Base-by-base conservation (phyloP, 1,140 invertebrate genomes). In the Catajapyx aquilonaris region DNA sequence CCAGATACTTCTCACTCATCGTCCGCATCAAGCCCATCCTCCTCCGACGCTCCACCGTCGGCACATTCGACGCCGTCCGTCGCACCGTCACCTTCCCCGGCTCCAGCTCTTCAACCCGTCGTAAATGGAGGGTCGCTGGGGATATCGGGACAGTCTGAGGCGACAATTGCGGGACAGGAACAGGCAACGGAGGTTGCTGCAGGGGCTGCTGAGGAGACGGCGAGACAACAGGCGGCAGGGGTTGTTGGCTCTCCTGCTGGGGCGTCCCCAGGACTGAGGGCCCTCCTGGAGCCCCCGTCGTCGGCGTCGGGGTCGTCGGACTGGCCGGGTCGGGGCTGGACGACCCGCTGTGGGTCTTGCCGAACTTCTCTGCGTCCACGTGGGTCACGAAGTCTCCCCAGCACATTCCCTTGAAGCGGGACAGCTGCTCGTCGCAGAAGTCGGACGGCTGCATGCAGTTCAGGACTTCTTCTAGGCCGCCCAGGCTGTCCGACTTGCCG, bases 391-490 rank as follows among this genome's bases (percentile, higher is more conserved):
- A 63, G 31, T 62, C 61, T 20, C 40, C 45, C 61, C 61, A 63
- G 32, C 48, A 48, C 48, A 62, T 54, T 4, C 61, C 61, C 40
- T 67, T 68, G 45, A 66, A 70, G 20, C 59, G 57, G 5, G 57
- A 54, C 11, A 71, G 50, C 42, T 68, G 62, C 42, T 69, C 66
- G 48, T 71, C 68, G 41, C 61, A 56, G 48, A 71, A 71, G 43
- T 66, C 63, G 28, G 64, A 64, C 4, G 62, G 60, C 43, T 60
- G 62, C 16, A 71, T 43, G 21, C 59, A 55, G 20, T 50, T 58
- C 11, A 71, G 53, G 4, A 68, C 57, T 45, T 70, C 66, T 46
- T 65, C 65, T 10, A 69, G 48, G 20, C 61, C 65, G 28, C 55
- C 54, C 10, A 62, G 47, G 19, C 54, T 59, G 42, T 62, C 65